Base-by-base conservation (phyloP, 1,140 invertebrate species). In the Laupala kohalensis region DNA sequence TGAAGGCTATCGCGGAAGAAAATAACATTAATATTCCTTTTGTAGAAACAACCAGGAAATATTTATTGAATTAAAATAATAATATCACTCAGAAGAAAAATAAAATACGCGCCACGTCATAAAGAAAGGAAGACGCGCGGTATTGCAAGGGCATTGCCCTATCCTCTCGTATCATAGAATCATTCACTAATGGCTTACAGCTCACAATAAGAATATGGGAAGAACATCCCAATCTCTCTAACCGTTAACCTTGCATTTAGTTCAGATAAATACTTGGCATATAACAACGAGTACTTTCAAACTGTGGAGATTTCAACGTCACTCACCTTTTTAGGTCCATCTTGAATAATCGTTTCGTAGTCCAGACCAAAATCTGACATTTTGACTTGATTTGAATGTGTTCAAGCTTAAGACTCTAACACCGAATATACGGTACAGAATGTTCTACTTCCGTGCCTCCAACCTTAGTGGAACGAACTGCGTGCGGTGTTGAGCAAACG, bases 311-410 rank as follows among this genome's bases (percentile, higher is more conserved):
- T n/a, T 53, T 53, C 9, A 53, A 53, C 9, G 19, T 13, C 6
- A 26, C 78, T 82, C 75, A 84, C 83, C 81, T 84, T 84, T 80
- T 83, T 83, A 23, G 83, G 83, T 70, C 83, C 83, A 78, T 83
- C 83, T 75, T 84, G 83, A 72, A 84, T 83, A 75, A 84, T 83
- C 73, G 78, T 81, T 71, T 84, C 83, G 78, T 84, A 84, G 78
- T 83, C 83, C 75, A 83, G 78, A 73, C 82, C 82, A 77, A 83
- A 82, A 74, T 80, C 79, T 71, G 82, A 83, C 83, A 84, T 84
- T 76, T 75, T 75, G 37, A 53, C 9, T 13, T 53, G 9, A 53
- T 13, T 53, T 53, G 6, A 53, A 1, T 53, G 19, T n/a, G 19
- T 53, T 13, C 37, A 0, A 53, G 37, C 9, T 19, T 53, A 53